These are phyloP conservation scores for Polyodon spathula DNA, from an alignment of 2,113 vertebrate species.

Conservation along the genomic window DNA sequence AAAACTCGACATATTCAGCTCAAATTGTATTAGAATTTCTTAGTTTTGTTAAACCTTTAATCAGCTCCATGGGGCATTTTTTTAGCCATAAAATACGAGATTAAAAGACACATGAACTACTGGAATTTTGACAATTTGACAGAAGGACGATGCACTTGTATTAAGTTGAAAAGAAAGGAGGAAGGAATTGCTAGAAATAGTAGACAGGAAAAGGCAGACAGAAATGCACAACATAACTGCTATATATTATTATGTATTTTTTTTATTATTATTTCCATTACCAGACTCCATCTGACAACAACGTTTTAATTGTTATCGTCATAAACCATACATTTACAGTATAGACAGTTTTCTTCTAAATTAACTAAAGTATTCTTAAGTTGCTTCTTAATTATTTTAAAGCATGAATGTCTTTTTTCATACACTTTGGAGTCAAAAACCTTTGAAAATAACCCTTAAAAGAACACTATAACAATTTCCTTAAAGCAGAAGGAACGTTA, in stretches of 20 bases:
- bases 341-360: neutral
- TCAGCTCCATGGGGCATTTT: slow-evolving; percentile 45
- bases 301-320: too few species aligned
- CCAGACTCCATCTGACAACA: too few species aligned
- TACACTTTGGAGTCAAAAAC: too few species aligned
- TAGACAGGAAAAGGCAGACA: too few species aligned
- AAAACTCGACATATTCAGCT: slow-evolving; percentile 58
- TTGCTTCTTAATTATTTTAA: too few species aligned
- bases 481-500: neutral
- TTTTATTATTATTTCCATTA: too few species aligned
- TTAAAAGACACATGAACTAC: slow-evolving; percentile 32
- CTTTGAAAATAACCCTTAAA: too few species aligned
- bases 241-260: too few species aligned
- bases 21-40: slow-evolving; percentile 73
- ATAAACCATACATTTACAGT: neutral
- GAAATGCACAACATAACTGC: too few species aligned
- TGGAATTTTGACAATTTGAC: slow-evolving; percentile 32
- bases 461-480: too few species aligned
- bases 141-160: neutral
- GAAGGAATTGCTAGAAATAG: neutral
- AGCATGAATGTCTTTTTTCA: too few species aligned
- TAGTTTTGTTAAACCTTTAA: slow-evolving; percentile 64
- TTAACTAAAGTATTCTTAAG: too few species aligned
- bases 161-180: neutral
- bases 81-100: slow-evolving; percentile 40